Evolutionary conservation across 2,797 vertebrate genomes (phyloP), one percentile per base, ranked within the genome.

Genomic region (Anabas testudineus): DNA sequence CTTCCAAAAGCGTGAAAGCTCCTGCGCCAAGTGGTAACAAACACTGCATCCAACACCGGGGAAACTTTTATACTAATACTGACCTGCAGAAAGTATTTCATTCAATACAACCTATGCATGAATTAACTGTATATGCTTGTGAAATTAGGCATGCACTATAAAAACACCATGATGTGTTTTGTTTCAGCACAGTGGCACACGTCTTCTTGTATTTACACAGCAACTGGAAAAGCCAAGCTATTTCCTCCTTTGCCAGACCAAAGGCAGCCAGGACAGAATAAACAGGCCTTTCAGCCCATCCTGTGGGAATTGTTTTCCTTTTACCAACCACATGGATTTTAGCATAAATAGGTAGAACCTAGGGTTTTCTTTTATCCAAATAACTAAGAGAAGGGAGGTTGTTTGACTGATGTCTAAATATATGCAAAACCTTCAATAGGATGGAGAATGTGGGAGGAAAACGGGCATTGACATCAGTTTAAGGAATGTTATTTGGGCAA

Each of bases 131-230:
- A 59, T 67, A 59, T 59, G 60, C 74, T 78, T 10, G 5, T 72
- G 59, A 78, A 85, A 72, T 81, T 78, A 77, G 81, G 64, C 74
- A 67, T 56, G 67, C 61, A 63, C 59, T 85, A 71, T 82, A 80
- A 90, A 89, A 91, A 80, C 58, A 82, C 41, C 66, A 65, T 16
- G 68, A 74, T 51, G 73, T 68, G 75, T 87, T 87, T 74, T 75
- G 52, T 68, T 67, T 54, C 78, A 80, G 74, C 83, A 84, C 88
- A 87, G 87, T 85, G 85, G 81, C 83, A 90, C 90, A 84, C 87
- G 86, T 84, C 76, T 87, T 83, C 71, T 67, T 19, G 78, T 87
- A 84, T 88, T 93, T 88, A 87, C 81, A 71, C 43, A 82, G 87
- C 63, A 49, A 72, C 77, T 86, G 74, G 67, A 89, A 86, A 88